These are phyloP conservation scores for Triplophysa siluroides DNA, from an alignment of 2,113 vertebrate species.

Conservation along the genomic window DNA sequence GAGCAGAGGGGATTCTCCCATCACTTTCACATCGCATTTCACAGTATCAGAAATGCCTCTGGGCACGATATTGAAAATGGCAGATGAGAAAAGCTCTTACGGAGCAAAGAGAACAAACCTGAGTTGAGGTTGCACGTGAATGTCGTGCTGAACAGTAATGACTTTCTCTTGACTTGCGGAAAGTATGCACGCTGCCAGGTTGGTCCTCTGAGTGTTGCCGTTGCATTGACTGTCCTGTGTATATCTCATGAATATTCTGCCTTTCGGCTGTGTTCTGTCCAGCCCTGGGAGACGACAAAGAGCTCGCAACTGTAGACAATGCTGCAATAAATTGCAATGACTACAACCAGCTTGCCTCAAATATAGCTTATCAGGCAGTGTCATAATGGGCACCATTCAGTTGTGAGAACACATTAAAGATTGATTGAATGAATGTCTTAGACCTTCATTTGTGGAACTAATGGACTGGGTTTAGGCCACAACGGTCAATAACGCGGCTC, in stretches of 20 bases:
- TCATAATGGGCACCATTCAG: conserved; percentile 1
- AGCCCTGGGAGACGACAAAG: not conserved
- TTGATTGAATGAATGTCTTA: conserved; percentile 18
- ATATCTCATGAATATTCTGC: conserved; percentile 39
- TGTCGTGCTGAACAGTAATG: conserved; percentile 39
- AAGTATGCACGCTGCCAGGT: conserved; percentile 26
- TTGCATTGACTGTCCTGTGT: conserved; percentile 39
- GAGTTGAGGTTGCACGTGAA: conserved; percentile 49
- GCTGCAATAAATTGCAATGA: conserved; percentile 38
- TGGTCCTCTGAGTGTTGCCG: conserved; percentile 13
- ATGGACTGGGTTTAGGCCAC: conserved; percentile 43
- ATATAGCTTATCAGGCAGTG: conserved; percentile 3
- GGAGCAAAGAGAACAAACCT: conserved; percentile 58
- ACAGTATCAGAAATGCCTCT: conserved; percentile 66
- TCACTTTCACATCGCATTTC: conserved; percentile 74
- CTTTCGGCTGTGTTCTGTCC: not conserved
- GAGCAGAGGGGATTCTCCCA: conserved; percentile 60
- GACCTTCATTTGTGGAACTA: conserved; percentile 42
- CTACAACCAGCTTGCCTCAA: not conserved
- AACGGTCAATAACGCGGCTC: conserved; percentile 30
- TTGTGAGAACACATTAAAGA: conserved; percentile 1
- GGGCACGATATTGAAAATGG: conserved; percentile 65
- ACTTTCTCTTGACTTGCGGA: conserved; percentile 42
- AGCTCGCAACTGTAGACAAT: not conserved
- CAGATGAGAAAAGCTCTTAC: conserved; percentile 59